phyloP scores from a whole-genome alignment of 2,113 vertebrate genomes.

The Psilopsiagon aurifrons region DNA sequence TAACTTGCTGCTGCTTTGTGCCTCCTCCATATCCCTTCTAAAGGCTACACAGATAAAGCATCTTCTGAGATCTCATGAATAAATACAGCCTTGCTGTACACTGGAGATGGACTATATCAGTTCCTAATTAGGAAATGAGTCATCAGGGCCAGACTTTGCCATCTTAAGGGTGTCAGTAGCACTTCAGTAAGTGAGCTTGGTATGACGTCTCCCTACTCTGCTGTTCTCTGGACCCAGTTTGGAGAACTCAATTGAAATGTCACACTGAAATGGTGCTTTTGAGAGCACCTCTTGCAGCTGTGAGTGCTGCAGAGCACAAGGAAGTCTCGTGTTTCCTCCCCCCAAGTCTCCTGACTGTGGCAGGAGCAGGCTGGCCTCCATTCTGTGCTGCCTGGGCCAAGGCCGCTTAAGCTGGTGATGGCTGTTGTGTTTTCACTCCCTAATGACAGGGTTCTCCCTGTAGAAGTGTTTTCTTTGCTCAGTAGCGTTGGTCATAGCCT shows the following conservation, averaged over 20 bases:
- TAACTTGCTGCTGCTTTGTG: not conserved
- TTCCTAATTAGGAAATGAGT: not conserved
- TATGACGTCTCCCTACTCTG: not conserved
- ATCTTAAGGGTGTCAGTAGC: not conserved
- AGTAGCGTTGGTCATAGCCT: not conserved
- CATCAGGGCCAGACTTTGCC: not conserved
- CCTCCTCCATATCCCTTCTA: not conserved
- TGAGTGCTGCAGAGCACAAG: not conserved
- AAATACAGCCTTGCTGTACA: not conserved
- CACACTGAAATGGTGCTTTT: not conserved
- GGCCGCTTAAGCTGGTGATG: not conserved
- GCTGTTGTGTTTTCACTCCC: not conserved
- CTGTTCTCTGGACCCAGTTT: not conserved
- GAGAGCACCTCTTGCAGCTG: not conserved
- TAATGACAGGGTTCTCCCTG: not conserved
- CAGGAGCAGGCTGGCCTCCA: not conserved
- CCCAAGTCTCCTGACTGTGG: not conserved
- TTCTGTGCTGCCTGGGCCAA: no score
- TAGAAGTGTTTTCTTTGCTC: not conserved
- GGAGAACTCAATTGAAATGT: not conserved
- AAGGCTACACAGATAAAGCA: not conserved
- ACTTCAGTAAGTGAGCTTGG: not conserved
- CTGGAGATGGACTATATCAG: not conserved
- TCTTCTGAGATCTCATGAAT: not conserved
- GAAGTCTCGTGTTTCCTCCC: not conserved